Conservation (phyloP, 2,113 vertebrate genomes). For the Crotalus helleri region DNA sequence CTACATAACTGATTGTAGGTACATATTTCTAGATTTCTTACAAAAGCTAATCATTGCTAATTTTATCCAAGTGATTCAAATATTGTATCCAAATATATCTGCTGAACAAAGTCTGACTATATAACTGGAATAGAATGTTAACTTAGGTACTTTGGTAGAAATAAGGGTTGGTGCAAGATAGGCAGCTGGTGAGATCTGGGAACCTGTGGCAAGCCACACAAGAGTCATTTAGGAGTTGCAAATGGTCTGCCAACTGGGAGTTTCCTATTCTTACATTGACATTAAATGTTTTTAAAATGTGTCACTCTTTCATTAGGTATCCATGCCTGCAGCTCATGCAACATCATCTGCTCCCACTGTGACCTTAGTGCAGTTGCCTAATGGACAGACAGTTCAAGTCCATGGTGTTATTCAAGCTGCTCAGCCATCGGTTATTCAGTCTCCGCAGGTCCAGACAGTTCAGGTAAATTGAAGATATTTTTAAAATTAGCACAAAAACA, state of each 20-base stretch:
- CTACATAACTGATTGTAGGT: not conserved
- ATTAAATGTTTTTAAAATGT: constrained; percentile 17
- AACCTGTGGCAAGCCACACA: not conserved
- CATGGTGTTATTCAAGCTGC: constrained; percentile 98
- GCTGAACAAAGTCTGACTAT: not conserved
- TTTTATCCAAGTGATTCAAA: not conserved
- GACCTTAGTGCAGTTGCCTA: constrained; percentile 94
- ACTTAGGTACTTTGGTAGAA: not conserved
- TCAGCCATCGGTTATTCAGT: constrained; percentile 97
- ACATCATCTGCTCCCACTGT: constrained; percentile 87
- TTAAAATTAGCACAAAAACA: not conserved
- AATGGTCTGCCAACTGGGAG: not conserved
- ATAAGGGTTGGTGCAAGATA: not conserved
- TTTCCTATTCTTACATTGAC: not conserved
- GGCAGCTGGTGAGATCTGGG: not conserved
- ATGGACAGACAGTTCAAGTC: constrained; percentile 97
- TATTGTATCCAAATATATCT: not conserved
- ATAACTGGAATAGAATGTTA: not conserved
- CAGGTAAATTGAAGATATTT: constrained; percentile 79
- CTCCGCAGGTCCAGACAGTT: constrained; percentile 94
- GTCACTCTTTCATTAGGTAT: constrained; percentile 73
- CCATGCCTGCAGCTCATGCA: constrained; percentile 89
- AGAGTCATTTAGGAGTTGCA: not conserved
- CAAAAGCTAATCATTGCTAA: not conserved
- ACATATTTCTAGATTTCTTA: not conserved